Evolutionary conservation across 92 coral and sea anemone genomes (phyloP).

Genomic region (Zoanthus gigantus): DNA sequence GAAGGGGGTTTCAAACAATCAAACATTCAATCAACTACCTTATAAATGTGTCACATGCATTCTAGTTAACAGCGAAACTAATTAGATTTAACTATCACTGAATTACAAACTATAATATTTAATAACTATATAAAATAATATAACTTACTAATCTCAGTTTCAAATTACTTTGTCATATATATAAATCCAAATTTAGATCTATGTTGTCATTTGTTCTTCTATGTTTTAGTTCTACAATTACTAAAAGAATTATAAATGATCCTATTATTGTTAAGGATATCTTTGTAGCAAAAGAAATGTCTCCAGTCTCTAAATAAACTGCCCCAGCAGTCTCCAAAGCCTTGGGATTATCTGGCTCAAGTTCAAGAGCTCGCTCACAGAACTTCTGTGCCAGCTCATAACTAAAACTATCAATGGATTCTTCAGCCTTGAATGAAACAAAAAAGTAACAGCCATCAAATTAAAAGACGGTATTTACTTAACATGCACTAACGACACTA

Average conservation of each 20-base stretch:
- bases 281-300: slow-evolving; percentile 73
- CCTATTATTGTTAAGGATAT: slow-evolving; percentile 74
- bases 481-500: too few species aligned
- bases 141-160: too few species aligned
- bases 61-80: too few species aligned
- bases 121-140: too few species aligned
- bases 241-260: background rate
- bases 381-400: slow-evolving; percentile 94
- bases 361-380: slow-evolving; percentile 86
- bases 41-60: too few species aligned
- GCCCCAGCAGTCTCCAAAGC: slow-evolving; percentile 91
- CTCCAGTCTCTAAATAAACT: slow-evolving; percentile 92
- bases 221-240: background rate
- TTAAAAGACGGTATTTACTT: background rate
- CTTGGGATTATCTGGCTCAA: slow-evolving; percentile 80
- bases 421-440: slow-evolving; percentile 73
- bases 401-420: slow-evolving; percentile 84
- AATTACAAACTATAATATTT: too few species aligned
- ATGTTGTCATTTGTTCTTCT: too few species aligned
- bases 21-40: too few species aligned
- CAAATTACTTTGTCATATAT: too few species aligned
- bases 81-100: too few species aligned
- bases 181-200: too few species aligned
- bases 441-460: background rate
- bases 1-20: too few species aligned